A percentile compares a stretch with the other conserved stretches of the same genome.
phyloP scores from a whole-genome alignment of 2,113 vertebrate genomes.

The Pipa parva region DNA sequence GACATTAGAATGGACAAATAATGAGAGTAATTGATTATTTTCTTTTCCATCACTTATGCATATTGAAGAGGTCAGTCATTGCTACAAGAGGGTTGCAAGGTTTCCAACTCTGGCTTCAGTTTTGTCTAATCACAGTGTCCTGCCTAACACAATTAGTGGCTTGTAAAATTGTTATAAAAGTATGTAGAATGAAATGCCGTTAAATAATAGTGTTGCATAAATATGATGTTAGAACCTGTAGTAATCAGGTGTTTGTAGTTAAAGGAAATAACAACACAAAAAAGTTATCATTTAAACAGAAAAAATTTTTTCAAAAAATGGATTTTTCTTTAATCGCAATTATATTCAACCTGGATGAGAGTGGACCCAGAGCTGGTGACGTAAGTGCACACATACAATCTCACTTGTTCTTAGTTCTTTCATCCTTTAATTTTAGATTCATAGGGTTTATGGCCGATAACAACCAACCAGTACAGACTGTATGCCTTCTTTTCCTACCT shows the following conservation, averaged over 20 bases:
- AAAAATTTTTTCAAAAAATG: not conserved
- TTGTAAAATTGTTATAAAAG: not conserved
- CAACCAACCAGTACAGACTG: not conserved
- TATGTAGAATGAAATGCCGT: not conserved
- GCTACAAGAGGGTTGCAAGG: no score
- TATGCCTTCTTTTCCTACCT: not conserved
- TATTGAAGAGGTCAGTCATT: no score
- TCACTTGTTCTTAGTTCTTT: not conserved
- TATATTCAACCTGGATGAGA: conserved; percentile 2
- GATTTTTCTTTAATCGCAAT: not conserved
- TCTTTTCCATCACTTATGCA: no score
- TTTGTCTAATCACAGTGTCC: no score
- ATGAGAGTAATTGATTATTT: no score
- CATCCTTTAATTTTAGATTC: not conserved
- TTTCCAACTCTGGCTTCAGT: no score
- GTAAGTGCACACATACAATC: not conserved
- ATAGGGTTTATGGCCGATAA: not conserved
- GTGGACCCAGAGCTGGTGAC: not conserved
- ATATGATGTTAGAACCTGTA: not conserved
- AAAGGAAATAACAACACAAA: not conserved
- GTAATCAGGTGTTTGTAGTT: not conserved
- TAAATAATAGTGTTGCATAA: not conserved
- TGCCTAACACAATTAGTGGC: no score
- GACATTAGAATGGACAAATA: no score
- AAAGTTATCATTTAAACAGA: not conserved